Evolutionary conservation across 2,888 invertebrate species (phyloP), one percentile per base, ranked within the genome.

Genomic region (Hypena proboscidalis): DNA sequence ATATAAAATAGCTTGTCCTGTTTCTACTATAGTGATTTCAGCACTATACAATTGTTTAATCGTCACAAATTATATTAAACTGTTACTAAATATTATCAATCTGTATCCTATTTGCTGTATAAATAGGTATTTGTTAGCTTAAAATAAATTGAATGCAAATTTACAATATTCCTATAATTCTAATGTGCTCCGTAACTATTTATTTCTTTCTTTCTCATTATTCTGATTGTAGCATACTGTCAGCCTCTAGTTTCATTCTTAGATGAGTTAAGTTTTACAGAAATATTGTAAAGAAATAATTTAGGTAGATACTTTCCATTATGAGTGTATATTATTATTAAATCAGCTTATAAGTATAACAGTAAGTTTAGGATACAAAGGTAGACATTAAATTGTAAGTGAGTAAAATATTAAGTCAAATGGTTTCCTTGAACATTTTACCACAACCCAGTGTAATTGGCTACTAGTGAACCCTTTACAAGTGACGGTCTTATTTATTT

Each of bases 301-400:
- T 75, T 74, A 75, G 58, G 72, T 80, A 81, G 78, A 72, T 64
- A 78, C 79, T 83, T 82, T 81, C 78, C 81, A 82, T 79, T 74
- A 79, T 79, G 73, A 80, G 78, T 86, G 86, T 87, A 83, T 79
- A 79, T 82, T 79, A 79, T 67, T 80, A 85, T 69, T 77, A 83
- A 83, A 80, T 80, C 72, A 72, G 63, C 75, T 70, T 77, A 81
- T 77, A 67, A 80, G 75, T 72, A 75, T 72, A 77, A 78, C 80
- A 80, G 71, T 69, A 85, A 83, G 83, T 74, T 62, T 70, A 74
- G 66, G 51, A 62, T 77, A 78, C 72, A 71, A 74, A 73, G 56
- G 70, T 85, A 85, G 83, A 74, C 61, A 69, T 32, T 81, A 79
- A 71, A 74, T 72, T 61, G 63, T 82, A 78, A 82, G 81, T 78